A percentile compares a stretch with the other conserved stretches of the same genome.
Conservation (phyloP, 2,888 invertebrate genomes). For the Labia minor region DNA sequence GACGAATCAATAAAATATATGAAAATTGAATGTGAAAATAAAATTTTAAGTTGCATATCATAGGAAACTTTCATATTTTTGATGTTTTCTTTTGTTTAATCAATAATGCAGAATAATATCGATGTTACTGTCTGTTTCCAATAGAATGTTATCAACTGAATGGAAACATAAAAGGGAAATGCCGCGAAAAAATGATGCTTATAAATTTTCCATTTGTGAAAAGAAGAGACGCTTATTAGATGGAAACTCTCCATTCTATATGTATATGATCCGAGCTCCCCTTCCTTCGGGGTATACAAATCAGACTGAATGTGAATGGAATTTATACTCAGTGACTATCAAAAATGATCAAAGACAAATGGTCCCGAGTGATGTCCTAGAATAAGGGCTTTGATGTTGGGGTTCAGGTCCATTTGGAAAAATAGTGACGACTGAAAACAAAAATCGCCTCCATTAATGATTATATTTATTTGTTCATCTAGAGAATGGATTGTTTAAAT, state of each 20-base stretch:
- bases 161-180: neutral
- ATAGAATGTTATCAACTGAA: too few relatives aligned
- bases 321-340: slow-evolving; percentile 7
- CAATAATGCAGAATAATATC: neutral
- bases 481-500: too few relatives aligned
- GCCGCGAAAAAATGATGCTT: neutral
- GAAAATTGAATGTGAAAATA: too few relatives aligned
- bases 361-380: neutral
- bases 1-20: too few relatives aligned
- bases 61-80: neutral
- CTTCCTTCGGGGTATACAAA: neutral
- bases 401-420: neutral
- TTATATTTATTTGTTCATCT: too few relatives aligned
- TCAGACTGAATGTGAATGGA: neutral
- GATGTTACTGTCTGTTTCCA: neutral
- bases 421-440: neutral
- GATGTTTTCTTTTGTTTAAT: neutral
- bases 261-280: neutral
- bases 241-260: too few relatives aligned
- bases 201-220: neutral
- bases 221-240: neutral
- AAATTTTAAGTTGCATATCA: too few relatives aligned
- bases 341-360: slow-evolving; percentile 13
- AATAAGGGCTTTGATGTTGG: neutral
- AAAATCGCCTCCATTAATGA: too few relatives aligned